A percentile compares a stretch with the other conserved stretches of the same genome.
phyloP scores from a whole-genome alignment of 2,888 invertebrate genomes.

The Hydroisotoma schaefferi region DNA sequence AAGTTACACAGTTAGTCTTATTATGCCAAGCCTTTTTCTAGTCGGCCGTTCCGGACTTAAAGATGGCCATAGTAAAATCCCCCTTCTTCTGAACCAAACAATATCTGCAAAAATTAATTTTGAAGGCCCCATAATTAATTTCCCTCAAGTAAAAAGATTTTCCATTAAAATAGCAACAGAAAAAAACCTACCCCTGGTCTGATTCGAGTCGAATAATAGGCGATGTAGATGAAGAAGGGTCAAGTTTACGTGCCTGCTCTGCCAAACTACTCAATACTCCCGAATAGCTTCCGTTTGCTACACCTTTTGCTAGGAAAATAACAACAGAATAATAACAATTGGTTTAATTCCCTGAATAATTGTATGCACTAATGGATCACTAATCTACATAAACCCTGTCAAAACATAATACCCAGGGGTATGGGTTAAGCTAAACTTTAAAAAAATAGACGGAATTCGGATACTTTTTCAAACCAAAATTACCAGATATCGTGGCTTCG shows the following conservation, averaged over 20 bases:
- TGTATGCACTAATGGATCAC: no score
- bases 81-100: constrained; percentile 48
- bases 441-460: no score
- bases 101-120: constrained; percentile 39
- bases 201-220: constrained; percentile 47
- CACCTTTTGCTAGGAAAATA: constrained; percentile 14
- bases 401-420: no score
- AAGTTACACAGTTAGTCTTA: no score
- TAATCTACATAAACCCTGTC: no score
- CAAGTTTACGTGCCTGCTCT: constrained; percentile 47
- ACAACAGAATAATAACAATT: constrained; percentile 1
- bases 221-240: constrained; percentile 39
- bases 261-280: constrained; percentile 46
- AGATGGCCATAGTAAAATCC: constrained; percentile 46
- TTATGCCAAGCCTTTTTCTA: no score
- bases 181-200: constrained; percentile 42
- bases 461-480: no score
- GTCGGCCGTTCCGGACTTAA: no score
- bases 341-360: background rate
- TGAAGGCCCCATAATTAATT: background rate
- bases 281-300: constrained; percentile 40
- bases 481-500: no score
- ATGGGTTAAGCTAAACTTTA: no score
- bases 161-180: constrained; percentile 3
- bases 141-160: background rate